Evolutionary conservation across 2,113 vertebrate genomes (phyloP).

Genomic region (Lagenorhynchus albirostris): DNA sequence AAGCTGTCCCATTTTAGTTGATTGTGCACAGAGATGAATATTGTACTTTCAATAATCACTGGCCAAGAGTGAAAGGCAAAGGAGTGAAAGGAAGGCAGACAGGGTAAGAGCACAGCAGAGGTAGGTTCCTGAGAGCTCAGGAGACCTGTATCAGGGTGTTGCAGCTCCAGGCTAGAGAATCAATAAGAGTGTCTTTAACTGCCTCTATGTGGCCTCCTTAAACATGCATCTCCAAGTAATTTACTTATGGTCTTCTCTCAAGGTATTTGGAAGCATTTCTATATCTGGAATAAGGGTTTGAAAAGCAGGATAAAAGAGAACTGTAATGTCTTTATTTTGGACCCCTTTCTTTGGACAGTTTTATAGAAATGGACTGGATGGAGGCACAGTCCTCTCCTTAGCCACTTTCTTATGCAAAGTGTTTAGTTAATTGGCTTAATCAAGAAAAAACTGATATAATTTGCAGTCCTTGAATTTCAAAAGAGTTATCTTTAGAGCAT

Average conservation of each 20-base stretch:
- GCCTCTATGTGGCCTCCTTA: neutral
- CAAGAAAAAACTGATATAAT: constrained; percentile 39
- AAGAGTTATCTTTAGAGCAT: constrained; percentile 3
- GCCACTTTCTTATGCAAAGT: constrained; percentile 10
- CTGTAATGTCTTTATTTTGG: neutral
- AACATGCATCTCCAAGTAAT: neutral
- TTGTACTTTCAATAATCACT: neutral
- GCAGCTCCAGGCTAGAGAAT: neutral
- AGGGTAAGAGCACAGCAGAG: neutral
- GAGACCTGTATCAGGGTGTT: accelerated
- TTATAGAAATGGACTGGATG: neutral
- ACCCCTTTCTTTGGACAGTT: neutral
- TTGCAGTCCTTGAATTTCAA: constrained; percentile 43
- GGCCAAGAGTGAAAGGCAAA: neutral
- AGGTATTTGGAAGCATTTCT: neutral
- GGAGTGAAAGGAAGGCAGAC: neutral
- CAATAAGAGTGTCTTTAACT: neutral
- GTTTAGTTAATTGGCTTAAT: constrained; percentile 36
- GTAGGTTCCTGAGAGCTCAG: neutral
- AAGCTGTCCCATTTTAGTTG: neutral
- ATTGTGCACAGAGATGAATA: neutral
- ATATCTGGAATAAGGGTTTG: neutral
- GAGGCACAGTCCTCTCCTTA: neutral
- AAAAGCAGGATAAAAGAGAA: neutral
- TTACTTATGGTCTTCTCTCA: neutral